A percentile compares a stretch with the other conserved stretches of the same genome.
Evolutionary conservation across 2,888 invertebrate species (phyloP).

Genomic region (Watsonalla cultraria): DNA sequence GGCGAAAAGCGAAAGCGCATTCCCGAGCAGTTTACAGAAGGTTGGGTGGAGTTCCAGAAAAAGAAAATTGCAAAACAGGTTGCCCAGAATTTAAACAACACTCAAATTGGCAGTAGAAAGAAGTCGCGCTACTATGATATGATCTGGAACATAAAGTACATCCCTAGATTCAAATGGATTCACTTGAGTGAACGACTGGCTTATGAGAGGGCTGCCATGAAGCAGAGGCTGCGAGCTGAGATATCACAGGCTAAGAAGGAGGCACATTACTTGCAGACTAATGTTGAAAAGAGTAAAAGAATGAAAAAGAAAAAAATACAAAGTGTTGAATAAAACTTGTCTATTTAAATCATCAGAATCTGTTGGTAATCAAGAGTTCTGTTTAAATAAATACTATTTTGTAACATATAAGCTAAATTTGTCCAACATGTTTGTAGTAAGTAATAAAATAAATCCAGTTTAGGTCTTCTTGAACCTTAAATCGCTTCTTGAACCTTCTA

Average conservation of each 20-base stretch:
- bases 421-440: no score
- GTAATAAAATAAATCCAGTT: no score
- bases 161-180: constrained; percentile 96
- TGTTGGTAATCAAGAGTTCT: no score
- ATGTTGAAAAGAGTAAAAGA: constrained; percentile 88
- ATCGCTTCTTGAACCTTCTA: background rate
- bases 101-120: constrained; percentile 90
- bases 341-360: background rate
- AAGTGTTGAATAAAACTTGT: constrained; percentile 18
- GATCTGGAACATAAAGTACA: constrained; percentile 97
- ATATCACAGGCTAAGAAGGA: constrained; percentile 95
- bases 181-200: constrained; percentile 96
- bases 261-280: constrained; percentile 90
- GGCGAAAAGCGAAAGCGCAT: constrained; percentile 76
- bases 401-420: no score
- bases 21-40: constrained; percentile 89
- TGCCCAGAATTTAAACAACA: constrained; percentile 91
- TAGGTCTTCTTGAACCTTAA: background rate
- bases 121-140: constrained; percentile 92
- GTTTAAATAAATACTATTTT: no score
- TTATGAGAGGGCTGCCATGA: constrained; percentile 93
- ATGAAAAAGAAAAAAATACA: constrained; percentile 69
- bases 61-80: constrained; percentile 93
- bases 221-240: constrained; percentile 91
- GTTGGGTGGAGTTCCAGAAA: constrained; percentile 96